Conservation (phyloP, 2,113 vertebrate species). For the Proteles cristata region DNA sequence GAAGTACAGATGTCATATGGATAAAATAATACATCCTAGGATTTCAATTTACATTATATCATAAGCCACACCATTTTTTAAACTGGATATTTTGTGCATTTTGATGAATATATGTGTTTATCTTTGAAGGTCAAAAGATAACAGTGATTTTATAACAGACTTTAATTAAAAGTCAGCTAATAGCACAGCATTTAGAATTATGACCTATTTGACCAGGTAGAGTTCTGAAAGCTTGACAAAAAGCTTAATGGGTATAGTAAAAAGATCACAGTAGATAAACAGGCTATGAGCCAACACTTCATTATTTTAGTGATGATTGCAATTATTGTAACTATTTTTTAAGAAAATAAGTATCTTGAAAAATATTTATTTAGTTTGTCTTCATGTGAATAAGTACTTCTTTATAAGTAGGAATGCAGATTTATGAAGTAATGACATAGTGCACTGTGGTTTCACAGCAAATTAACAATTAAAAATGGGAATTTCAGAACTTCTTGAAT, state of each 20-base stretch:
- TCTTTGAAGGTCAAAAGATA: slow-evolving; percentile 48
- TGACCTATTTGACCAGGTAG: not conserved
- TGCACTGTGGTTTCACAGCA: not conserved
- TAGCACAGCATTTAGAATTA: slow-evolving; percentile 26
- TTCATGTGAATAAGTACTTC: slow-evolving; percentile 2
- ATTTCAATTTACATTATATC: not conserved
- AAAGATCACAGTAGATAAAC: not conserved
- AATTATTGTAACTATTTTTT: slow-evolving; percentile 42
- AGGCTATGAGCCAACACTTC: slow-evolving; percentile 6
- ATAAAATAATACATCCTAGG: not conserved
- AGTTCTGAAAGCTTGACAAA: slow-evolving; percentile 44
- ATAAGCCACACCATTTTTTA: not conserved
- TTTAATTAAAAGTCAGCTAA: slow-evolving; percentile 56
- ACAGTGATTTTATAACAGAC: not conserved
- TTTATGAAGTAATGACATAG: slow-evolving; percentile 8
- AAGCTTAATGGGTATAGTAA: not conserved
- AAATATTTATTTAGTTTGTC: slow-evolving; percentile 51
- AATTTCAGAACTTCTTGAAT: not conserved
- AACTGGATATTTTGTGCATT: slow-evolving; percentile 32
- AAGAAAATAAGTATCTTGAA: slow-evolving; percentile 18
- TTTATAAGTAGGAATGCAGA: slow-evolving; percentile 2
- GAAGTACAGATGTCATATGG: not conserved
- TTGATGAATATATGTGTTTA: slow-evolving; percentile 43
- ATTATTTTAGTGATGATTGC: slow-evolving; percentile 43
- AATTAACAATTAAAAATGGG: not conserved